phyloP scores from a whole-genome alignment of 1,140 invertebrate genomes.

The Condylostylus longicornis region DNA sequence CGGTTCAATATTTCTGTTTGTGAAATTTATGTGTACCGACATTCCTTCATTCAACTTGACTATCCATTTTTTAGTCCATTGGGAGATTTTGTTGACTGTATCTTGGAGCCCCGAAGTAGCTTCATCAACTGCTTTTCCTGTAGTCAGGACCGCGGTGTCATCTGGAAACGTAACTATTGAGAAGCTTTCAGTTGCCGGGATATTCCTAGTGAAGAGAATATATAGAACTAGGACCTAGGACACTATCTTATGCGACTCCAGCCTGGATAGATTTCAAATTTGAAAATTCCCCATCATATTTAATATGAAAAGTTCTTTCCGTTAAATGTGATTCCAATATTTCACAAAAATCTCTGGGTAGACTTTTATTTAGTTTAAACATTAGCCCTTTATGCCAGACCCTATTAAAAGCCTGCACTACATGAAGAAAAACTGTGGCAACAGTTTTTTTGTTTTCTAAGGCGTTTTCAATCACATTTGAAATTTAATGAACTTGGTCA shows the following conservation, averaged over 20 bases:
- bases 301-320: slow-evolving; percentile 13
- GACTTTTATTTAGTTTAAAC: slow-evolving; percentile 8
- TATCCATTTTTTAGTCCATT: too few relatives aligned
- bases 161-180: too few relatives aligned
- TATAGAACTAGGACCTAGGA: slow-evolving; percentile 14
- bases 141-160: too few relatives aligned
- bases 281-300: slow-evolving; percentile 9
- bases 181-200: too few relatives aligned
- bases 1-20: too few relatives aligned
- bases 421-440: slow-evolving; percentile 13
- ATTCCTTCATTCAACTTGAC: too few relatives aligned
- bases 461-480: slow-evolving; percentile 5
- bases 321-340: slow-evolving; percentile 15
- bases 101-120: too few relatives aligned
- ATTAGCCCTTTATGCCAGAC: slow-evolving; percentile 17
- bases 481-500: slow-evolving; percentile 1
- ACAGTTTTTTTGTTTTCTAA: slow-evolving; percentile 11
- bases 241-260: slow-evolving; percentile 17
- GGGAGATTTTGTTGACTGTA: too few relatives aligned
- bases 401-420: too few relatives aligned
- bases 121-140: too few relatives aligned
- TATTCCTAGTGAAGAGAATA: slow-evolving; percentile 11
- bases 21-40: too few relatives aligned
- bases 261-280: slow-evolving; percentile 6
- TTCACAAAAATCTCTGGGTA: slow-evolving; percentile 6